phyloP scores from a whole-genome alignment of 2,888 invertebrate species.

The Calephelis perditalis region DNA sequence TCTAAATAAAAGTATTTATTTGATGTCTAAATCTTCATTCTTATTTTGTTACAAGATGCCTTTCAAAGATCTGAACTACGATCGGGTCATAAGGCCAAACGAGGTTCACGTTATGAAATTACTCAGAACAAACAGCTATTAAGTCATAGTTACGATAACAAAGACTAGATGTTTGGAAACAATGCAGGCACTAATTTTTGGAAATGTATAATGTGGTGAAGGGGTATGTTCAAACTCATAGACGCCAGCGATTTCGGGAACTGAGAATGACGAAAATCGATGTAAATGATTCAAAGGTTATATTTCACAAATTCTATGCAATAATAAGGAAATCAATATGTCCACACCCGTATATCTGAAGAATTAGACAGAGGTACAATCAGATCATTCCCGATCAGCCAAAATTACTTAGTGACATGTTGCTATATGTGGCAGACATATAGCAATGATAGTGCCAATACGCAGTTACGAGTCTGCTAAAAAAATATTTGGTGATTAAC shows the following conservation, averaged over 20 bases:
- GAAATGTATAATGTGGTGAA: slow-evolving; percentile 2
- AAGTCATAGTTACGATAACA: slow-evolving; percentile 6
- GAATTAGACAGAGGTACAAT: too few relatives aligned
- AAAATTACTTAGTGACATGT: too few relatives aligned
- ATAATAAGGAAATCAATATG: too few relatives aligned
- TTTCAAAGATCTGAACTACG: slow-evolving; percentile 1
- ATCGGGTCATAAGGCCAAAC: slow-evolving; percentile 1
- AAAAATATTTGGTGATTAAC: too few relatives aligned
- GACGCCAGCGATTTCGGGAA: neutral
- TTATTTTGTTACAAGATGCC: slow-evolving; percentile 2
- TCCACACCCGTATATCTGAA: too few relatives aligned
- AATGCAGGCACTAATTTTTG: slow-evolving; percentile 6
- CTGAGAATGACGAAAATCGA: neutral
- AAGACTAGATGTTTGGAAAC: neutral
- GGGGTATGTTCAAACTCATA: neutral
- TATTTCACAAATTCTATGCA: too few relatives aligned
- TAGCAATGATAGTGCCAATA: too few relatives aligned
- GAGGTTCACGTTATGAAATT: slow-evolving; percentile 5
- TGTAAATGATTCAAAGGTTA: too few relatives aligned
- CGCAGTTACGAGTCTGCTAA: too few relatives aligned
- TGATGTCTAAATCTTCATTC: neutral
- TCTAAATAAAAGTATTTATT: too few relatives aligned
- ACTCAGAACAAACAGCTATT: slow-evolving; percentile 3
- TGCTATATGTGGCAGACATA: too few relatives aligned
- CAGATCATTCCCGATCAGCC: too few relatives aligned